Evolutionary conservation across 2,888 invertebrate species (phyloP).

Genomic region (Hypselothyrea guttata): DNA sequence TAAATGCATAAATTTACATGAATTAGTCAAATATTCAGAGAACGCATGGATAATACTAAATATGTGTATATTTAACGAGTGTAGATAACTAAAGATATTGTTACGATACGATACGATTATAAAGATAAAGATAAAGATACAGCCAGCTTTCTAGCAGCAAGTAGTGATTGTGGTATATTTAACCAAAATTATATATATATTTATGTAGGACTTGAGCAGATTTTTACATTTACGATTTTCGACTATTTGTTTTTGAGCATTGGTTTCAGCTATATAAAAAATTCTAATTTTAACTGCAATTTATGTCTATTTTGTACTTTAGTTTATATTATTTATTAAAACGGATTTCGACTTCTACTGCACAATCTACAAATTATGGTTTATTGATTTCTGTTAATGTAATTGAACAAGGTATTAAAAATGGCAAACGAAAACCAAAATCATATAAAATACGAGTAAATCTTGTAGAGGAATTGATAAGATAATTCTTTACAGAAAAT

Average conservation of each 20-base stretch:
- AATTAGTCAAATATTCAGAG: conserved; percentile 61
- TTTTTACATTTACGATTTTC: not conserved
- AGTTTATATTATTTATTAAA: too few species aligned
- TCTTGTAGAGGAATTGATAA: conserved; percentile 65
- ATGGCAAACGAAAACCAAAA: conserved; percentile 21
- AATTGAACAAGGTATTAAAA: conserved; percentile 32
- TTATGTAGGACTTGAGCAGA: conserved; percentile 42
- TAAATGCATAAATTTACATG: conserved; percentile 29
- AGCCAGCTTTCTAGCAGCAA: conserved; percentile 70
- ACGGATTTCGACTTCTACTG: conserved; percentile 5
- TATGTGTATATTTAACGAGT: conserved; percentile 53
- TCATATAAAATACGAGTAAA: conserved; percentile 20
- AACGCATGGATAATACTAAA: conserved; percentile 34
- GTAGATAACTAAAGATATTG: conserved; percentile 68
- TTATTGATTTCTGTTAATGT: too few species aligned
- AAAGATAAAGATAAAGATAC: conserved; percentile 24
- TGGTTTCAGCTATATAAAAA: too few species aligned
- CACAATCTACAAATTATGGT: too few species aligned
- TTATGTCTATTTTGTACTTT: too few species aligned
- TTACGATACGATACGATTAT: conserved; percentile 35
- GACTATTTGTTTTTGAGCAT: too few species aligned
- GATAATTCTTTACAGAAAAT: conserved; percentile 40
- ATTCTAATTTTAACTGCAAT: too few species aligned
- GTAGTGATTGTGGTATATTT: conserved; percentile 72
- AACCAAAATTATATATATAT: conserved; percentile 66